Evolutionary conservation across 2,888 invertebrate genomes (phyloP), one percentile per base, ranked within the genome.

Genomic region (Meteorus cinctellus): DNA sequence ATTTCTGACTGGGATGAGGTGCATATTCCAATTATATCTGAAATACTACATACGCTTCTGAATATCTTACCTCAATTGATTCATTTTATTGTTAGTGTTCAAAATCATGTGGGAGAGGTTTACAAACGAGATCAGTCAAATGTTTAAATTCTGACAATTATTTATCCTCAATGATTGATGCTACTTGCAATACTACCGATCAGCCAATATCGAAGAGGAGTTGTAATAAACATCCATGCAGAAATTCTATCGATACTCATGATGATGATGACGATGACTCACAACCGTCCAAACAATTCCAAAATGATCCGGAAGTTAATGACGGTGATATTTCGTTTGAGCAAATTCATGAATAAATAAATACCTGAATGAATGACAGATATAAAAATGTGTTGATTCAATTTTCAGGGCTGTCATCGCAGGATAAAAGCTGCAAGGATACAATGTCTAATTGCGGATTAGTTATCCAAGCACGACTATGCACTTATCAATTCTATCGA

Each of bases 391-490:
- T 59, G 24, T 31, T 31, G 31, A n/a, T 78, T 73, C 77, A 79
- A 68, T 78, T 90, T 89, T 60, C 83, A 92, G 92, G 90, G 87
- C 75, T 85, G 36, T 81, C 82, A 5, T 82, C 81, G 12, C 41
- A 41, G 36, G 80, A 80, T 69, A 76, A 81, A n/a, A 91, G 90
- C 74, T 95, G 96, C 87, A 90, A 90, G 60, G 96, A 96, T 87
- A 93, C 93, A 86, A 92, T 95, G 86, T 90, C 92, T 76, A 95
- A 95, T 89, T 97, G 97, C 87, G 92, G 92, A 77, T 90, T 96
- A 84, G 97, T 96, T 6, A 94, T 95, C 4, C 96, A 96, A 88
- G 96, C 97, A 10, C 92, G 96, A 59, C 92, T 97, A 5, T 97
- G 97, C 89, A 93, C 93, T 86, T 96, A 96, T 87, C 93, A 94